Base-by-base conservation (phyloP, 30 jellyfish, hydroid and myxozoan genomes). In the Hydra vulgaris region DNA sequence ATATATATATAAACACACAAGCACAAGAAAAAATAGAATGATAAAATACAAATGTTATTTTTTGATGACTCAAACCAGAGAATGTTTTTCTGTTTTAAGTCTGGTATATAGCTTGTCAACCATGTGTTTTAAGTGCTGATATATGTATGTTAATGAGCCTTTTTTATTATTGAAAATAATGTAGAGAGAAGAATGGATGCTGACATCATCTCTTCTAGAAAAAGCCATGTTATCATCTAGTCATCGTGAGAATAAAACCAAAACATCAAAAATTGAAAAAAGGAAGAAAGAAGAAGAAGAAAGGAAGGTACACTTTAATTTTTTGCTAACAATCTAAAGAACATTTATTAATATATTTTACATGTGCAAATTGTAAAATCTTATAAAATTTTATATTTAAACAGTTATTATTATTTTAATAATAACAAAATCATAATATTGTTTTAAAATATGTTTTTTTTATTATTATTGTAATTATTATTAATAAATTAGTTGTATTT, bases 141-240 rank as follows among this genome's bases (percentile, higher is more conserved):
- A n/a, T n/a, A n/a, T n/a, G n/a, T n/a, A n/a, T n/a, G n/a, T n/a
- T n/a, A 40, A 40, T 40, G 12, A 40, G 5, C 61, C 12, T 40
- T 40, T 40, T 40, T 40, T 40, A 12, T 5, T 3, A 68, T 3
- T 23, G 16, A 68, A 5, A n/a, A 3, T 68, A 3, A 68, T 3
- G 0, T 69, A 89, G 97, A 76, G 95, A 26, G 95, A 89, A 0
- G 93, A 89, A 53, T 89, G 97, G 97, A 84, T 89, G 97, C 18
- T 85, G 85, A 20, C 95, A 15, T 69, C 89, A 0, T 85, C 95
- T 27, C 89, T 89, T 27, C 84, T 89, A 7, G 97, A 89, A 26
- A 53, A 70, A 26, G 95, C 90, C 20, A 53, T 87, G 21, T 79
- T 52, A 4, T 69, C 94, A 7, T 72, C 97, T 1, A 83, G 70